Evolutionary conservation across 2,888 invertebrate genomes (phyloP).

Genomic region (Catocala fraxini): DNA sequence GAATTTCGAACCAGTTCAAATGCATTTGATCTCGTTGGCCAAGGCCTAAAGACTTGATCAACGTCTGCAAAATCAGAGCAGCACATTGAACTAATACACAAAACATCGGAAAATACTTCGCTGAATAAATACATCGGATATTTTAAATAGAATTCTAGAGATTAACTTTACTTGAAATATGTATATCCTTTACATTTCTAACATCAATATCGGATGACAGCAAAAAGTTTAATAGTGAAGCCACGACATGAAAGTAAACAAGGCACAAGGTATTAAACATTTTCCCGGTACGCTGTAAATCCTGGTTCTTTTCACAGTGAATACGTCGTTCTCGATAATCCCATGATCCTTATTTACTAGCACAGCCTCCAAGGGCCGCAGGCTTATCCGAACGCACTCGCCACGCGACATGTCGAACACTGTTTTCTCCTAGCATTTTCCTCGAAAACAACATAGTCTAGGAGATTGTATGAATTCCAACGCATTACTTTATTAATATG

Average conservation of each 20-base stretch:
- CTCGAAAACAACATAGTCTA: constrained; percentile 25
- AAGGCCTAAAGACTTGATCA: too few species aligned
- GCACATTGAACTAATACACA: too few species aligned
- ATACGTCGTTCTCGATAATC: constrained; percentile 76
- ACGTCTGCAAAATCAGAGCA: too few species aligned
- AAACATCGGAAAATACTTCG: too few species aligned
- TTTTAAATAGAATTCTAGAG: neutral
- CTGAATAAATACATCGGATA: too few species aligned
- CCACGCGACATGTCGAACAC: constrained; percentile 51
- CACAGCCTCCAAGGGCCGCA: constrained; percentile 57
- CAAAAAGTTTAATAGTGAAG: constrained; percentile 20
- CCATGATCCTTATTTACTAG: constrained; percentile 81
- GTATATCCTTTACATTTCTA: neutral
- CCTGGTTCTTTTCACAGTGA: constrained; percentile 66
- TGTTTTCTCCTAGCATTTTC: constrained; percentile 41
- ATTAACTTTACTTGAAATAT: neutral
- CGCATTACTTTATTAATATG: neutral
- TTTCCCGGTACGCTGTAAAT: constrained; percentile 56
- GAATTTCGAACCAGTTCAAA: too few species aligned
- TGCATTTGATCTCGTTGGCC: too few species aligned
- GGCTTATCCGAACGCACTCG: constrained; percentile 54
- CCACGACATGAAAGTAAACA: constrained; percentile 38
- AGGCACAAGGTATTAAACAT: constrained; percentile 51
- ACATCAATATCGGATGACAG: neutral
- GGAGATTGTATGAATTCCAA: constrained; percentile 17